A percentile compares a stretch with the other conserved stretches of the same genome.
phyloP scores from a whole-genome alignment of 2,888 invertebrate genomes.

The Galerucella calmariensis region DNA sequence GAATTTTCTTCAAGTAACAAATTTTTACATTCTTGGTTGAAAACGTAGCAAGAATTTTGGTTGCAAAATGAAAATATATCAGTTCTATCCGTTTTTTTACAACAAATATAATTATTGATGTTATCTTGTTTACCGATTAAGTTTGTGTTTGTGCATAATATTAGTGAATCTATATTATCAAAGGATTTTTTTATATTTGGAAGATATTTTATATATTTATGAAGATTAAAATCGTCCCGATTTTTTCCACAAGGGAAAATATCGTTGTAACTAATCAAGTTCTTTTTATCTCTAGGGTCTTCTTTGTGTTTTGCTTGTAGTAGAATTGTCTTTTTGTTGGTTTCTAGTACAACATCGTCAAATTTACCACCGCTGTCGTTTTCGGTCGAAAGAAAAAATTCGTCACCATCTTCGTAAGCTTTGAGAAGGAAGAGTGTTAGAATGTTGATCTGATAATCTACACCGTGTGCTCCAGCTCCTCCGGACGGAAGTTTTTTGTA shows the following conservation, averaged over 20 bases:
- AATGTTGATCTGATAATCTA: not conserved
- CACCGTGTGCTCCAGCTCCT: not conserved
- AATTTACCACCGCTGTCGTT: conserved; percentile 4
- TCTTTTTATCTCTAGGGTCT: conserved; percentile 6
- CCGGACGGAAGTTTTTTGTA: not conserved
- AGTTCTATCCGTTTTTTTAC: not conserved
- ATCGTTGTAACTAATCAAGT: not conserved
- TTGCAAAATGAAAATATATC: conserved; percentile 3
- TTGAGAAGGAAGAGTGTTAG: not conserved
- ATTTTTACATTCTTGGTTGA: not conserved
- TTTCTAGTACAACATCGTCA: conserved; percentile 16
- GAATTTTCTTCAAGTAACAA: not conserved
- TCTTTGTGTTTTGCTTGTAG: conserved; percentile 20
- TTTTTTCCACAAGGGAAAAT: not conserved
- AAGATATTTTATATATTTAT: conserved; percentile 6
- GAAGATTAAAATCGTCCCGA: conserved; percentile 7
- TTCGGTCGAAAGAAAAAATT: conserved; percentile 11
- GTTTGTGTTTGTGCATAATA: conserved; percentile 9
- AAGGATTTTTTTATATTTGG: conserved; percentile 3
- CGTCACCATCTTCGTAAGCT: not conserved
- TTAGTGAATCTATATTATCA: not conserved
- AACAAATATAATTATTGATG: not conserved
- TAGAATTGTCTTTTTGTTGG: not conserved
- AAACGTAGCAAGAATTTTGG: not conserved
- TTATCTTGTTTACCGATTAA: not conserved